phyloP scores from a whole-genome alignment of 2,888 invertebrate species.

The Halictus quadricinctus region DNA sequence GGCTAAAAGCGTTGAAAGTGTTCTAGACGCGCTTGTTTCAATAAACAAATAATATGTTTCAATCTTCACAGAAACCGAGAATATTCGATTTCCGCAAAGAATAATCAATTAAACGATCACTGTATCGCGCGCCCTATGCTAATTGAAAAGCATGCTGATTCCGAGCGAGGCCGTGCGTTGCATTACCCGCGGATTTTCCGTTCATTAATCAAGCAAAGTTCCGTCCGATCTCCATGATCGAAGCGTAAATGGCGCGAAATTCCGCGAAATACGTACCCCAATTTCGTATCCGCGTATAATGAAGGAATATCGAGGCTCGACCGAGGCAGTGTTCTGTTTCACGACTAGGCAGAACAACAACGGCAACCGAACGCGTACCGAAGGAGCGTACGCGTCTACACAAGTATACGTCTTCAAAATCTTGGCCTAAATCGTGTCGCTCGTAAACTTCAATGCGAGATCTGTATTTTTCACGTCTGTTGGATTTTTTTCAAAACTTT shows the following conservation, averaged over 20 bases:
- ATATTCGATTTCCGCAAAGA: not conserved
- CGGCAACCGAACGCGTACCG: not conserved
- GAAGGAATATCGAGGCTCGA: constrained; percentile 22
- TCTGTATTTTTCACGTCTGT: no score
- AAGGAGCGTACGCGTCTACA: not conserved
- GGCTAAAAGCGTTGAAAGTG: not conserved
- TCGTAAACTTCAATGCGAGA: no score
- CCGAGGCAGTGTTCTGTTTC: constrained; percentile 35
- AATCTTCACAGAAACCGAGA: not conserved
- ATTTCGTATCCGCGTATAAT: constrained; percentile 19
- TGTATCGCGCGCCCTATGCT: not conserved
- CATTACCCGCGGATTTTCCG: not conserved
- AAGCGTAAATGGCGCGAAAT: constrained; percentile 6
- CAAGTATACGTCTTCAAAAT: no score
- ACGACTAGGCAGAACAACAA: constrained; percentile 8
- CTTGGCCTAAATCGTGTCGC: no score
- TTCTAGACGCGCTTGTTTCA: not conserved
- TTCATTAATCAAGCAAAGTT: constrained; percentile 24
- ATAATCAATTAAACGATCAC: not conserved
- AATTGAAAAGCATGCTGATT: not conserved
- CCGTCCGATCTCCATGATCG: constrained; percentile 8
- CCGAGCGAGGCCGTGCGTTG: not conserved
- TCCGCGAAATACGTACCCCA: constrained; percentile 6
- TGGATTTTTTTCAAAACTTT: no score
- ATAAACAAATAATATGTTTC: no score